Conservation (phyloP, 2,797 vertebrate genomes). For the Malurus splendens region DNA sequence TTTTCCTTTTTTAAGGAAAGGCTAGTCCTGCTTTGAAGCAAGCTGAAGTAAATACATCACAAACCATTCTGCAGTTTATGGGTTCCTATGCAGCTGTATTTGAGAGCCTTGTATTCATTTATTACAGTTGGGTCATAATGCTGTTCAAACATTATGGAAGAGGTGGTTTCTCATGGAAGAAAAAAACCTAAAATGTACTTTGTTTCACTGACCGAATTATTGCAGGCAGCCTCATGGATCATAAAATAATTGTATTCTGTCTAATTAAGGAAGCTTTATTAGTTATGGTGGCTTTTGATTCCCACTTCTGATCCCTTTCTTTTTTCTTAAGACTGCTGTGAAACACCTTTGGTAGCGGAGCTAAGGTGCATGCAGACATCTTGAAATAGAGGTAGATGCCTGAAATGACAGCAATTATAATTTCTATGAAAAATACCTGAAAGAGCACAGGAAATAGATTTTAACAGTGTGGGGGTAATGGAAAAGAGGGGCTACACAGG, state of each 20-base stretch:
- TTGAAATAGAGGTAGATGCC: neutral
- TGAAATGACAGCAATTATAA: neutral
- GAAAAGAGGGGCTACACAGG: neutral
- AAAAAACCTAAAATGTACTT: neutral
- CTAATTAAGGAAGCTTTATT: neutral
- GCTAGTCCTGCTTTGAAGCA: neutral
- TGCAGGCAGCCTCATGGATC: neutral
- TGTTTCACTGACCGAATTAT: neutral
- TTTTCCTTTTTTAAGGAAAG: neutral
- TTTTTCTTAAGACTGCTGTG: neutral
- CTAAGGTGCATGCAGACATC: neutral
- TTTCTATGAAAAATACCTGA: neutral
- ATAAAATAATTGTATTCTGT: neutral
- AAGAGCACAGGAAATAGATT: neutral
- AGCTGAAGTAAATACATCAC: neutral
- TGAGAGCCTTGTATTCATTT: neutral
- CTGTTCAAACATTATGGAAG: neutral
- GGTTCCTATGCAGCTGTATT: neutral
- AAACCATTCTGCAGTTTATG: neutral
- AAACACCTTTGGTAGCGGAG: neutral
- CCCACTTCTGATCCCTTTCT: neutral
- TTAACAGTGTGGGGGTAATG: fast-evolving
- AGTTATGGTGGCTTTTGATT: neutral
- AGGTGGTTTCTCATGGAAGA: neutral
- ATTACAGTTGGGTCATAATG: neutral